phyloP scores from a whole-genome alignment of 1,140 invertebrate species.

The Drosophila obscura region DNA sequence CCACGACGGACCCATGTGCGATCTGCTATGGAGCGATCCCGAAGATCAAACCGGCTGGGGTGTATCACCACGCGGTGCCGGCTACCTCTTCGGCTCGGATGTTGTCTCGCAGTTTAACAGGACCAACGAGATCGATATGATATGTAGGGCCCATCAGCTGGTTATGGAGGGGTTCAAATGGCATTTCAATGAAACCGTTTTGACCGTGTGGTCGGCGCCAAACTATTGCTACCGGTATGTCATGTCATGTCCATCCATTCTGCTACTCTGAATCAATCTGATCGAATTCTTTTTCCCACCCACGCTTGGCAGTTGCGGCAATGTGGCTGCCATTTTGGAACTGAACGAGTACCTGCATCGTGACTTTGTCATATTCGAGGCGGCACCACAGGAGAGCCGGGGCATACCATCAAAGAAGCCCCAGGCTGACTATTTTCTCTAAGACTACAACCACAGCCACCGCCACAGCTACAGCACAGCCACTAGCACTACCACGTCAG shows the following conservation, averaged over 20 bases:
- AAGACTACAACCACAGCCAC: conserved; percentile 74
- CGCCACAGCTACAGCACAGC: not conserved
- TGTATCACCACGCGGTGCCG: conserved; percentile 98
- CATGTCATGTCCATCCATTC: no score
- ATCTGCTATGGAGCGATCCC: conserved; percentile 99
- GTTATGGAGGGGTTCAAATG: conserved; percentile 99
- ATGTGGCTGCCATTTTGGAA: conserved; percentile 99
- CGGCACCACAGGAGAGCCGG: conserved; percentile 98
- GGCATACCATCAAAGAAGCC: conserved; percentile 99
- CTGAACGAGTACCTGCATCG: conserved; percentile 97
- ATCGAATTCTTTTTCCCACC: not conserved
- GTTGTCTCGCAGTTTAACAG: conserved; percentile 98
- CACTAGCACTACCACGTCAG: not conserved
- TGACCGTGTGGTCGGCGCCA: conserved; percentile 99
- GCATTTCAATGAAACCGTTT: conserved; percentile 99
- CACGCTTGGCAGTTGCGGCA: conserved; percentile 97
- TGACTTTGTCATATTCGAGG: conserved; percentile 99
- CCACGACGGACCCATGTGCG: conserved; percentile 99
- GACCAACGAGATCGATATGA: conserved; percentile 99
- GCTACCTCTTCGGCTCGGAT: conserved; percentile 98
- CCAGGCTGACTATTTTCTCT: conserved; percentile 99
- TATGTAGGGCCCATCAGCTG: conserved; percentile 99
- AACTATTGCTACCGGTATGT: conserved; percentile 99
- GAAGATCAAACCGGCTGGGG: conserved; percentile 97
- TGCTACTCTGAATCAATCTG: not conserved